phyloP scores from a whole-genome alignment of 2,113 vertebrate genomes.

The Megaceryle torquata region DNA sequence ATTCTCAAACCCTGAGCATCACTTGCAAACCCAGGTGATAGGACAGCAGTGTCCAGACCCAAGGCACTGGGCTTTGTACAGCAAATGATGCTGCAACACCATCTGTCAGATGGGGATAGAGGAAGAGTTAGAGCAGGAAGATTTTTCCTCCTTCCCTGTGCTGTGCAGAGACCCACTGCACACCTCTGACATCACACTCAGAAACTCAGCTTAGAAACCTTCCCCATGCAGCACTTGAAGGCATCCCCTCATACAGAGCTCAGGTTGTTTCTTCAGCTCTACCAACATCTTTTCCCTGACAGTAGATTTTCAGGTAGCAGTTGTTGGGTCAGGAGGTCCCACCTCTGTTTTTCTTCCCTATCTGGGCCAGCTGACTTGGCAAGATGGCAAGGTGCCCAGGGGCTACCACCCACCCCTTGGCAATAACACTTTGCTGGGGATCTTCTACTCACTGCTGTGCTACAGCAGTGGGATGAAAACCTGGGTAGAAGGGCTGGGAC shows the following conservation, averaged over 20 bases:
- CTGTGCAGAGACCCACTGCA: rapidly evolving
- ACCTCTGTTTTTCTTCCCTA: neutral
- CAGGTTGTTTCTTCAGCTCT: neutral
- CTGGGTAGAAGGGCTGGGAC: neutral
- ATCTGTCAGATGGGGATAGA: neutral
- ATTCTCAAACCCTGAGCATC: neutral
- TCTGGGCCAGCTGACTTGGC: neutral
- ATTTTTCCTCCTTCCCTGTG: neutral
- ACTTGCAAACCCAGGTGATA: neutral
- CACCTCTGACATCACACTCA: neutral
- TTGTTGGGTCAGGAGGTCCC: neutral
- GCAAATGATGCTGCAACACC: neutral
- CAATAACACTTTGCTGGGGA: neutral
- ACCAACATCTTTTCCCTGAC: neutral
- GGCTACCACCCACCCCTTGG: neutral
- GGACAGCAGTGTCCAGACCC: neutral
- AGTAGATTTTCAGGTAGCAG: neutral
- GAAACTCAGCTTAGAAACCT: neutral
- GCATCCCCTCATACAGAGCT: neutral
- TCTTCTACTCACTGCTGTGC: neutral
- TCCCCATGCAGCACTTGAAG: neutral
- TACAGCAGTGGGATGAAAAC: too few species aligned
- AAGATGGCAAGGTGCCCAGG: neutral
- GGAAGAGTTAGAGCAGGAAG: neutral
- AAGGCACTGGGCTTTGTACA: neutral